Evolutionary conservation across 37 sponge, comb jelly and placozoan species (phyloP).

Genomic region (Theonella swinhoei): DNA sequence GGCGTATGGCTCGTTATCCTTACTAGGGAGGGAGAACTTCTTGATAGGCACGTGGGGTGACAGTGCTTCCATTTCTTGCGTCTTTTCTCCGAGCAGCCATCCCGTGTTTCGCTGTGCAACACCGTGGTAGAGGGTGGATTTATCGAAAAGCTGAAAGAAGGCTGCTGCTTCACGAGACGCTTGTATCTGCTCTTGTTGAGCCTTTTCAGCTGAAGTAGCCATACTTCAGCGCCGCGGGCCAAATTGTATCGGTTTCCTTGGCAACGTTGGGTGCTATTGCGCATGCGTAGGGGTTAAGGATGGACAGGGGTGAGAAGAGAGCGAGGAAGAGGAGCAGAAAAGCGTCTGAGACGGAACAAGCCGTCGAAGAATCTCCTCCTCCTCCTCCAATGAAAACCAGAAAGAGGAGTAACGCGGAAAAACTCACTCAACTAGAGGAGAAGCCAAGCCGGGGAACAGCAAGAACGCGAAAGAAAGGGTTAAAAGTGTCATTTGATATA

Average conservation of each 20-base stretch:
- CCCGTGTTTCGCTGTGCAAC: constrained; percentile 38
- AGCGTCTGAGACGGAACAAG: neutral
- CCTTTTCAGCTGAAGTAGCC: neutral
- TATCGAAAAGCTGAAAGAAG: constrained; percentile 80
- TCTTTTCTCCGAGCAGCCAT: constrained; percentile 66
- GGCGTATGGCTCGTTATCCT: neutral
- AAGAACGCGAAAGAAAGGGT: neutral
- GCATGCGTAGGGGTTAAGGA: no score
- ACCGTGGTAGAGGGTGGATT: constrained; percentile 50
- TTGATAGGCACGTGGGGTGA: constrained; percentile 10
- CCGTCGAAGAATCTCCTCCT: neutral
- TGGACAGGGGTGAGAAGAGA: no score
- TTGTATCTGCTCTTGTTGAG: constrained; percentile 21
- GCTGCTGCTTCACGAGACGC: constrained; percentile 58
- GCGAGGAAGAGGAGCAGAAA: constrained; percentile 1
- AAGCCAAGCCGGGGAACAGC: neutral
- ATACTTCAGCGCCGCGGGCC: neutral
- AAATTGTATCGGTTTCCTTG: neutral
- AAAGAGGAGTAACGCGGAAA: neutral
- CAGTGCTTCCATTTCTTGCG: constrained; percentile 7
- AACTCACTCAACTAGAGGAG: neutral
- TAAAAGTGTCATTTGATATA: neutral
- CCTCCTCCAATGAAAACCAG: neutral
- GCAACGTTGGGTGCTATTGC: no score
- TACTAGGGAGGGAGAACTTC: neutral